Conservation (phyloP, 2,113 vertebrate genomes). For the Dermatemys mawii region DNA sequence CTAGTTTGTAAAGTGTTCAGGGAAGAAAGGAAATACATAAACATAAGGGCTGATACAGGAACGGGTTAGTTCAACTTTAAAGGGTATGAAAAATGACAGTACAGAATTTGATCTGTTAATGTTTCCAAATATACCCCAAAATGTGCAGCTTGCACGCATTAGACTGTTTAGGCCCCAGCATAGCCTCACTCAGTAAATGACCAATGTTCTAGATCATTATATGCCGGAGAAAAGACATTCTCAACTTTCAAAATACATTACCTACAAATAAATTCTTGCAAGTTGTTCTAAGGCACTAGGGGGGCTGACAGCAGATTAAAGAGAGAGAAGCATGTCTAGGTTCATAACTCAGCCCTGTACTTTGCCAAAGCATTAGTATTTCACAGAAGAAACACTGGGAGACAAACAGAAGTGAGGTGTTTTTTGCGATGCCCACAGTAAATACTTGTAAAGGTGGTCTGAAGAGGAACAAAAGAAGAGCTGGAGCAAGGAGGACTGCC, state of each 20-base stretch:
- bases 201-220: conserved; percentile 59
- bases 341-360: background rate
- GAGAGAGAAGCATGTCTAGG: background rate
- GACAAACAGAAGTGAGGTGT: background rate
- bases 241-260: conserved; percentile 28
- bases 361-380: background rate
- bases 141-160: conserved; percentile 56
- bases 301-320: background rate
- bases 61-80: conserved; percentile 46
- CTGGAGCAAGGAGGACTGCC: background rate
- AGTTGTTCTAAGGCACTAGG: background rate
- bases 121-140: conserved; percentile 18
- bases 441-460: background rate
- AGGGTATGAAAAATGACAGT: conserved; percentile 27
- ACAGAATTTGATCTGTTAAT: conserved; percentile 68
- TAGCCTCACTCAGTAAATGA: conserved; percentile 58
- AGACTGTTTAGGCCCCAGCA: conserved; percentile 70
- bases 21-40: background rate
- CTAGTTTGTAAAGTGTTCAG: background rate
- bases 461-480: fast-evolving
- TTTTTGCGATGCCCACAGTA: background rate
- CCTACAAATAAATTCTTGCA: background rate
- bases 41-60: background rate
- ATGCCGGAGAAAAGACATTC: conserved; percentile 63
- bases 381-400: background rate